Base-by-base conservation (phyloP, 2,888 invertebrate genomes). In the Brachynemurus nebulosus region DNA sequence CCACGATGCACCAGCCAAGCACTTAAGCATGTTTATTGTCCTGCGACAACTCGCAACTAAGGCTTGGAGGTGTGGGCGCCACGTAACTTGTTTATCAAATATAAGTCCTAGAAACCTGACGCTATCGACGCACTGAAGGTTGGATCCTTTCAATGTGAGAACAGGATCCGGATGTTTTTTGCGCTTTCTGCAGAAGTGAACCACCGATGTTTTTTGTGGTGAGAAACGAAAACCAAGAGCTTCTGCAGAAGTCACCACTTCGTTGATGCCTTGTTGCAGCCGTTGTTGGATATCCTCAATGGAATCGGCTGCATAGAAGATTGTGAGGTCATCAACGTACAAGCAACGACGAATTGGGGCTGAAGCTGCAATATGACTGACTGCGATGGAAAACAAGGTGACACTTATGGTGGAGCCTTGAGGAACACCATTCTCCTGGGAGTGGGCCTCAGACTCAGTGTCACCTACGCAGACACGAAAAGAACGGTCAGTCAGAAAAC, bases 321-420 rank as follows among this genome's bases (percentile, higher is more conserved):
- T 25, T 1, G 45, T 46, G 4, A 51, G 16, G 18, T 52, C 52
- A 11, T 52, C 50, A 2, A 43, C 52, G 21, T 45, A 47, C 6
- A 46, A 19, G 23, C 43, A 40, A 25, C 33, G 25, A 2, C 44
- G 43, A 8, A 48, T 14, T 5, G 39, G 6, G 12, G 45, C 39
- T n/a, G 12, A 11, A 8, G 6, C 27, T 2, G 37, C 25, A 8
- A 46, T 40, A 2, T 46, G 44, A 25, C 50, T 50, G 9, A 50
- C 46, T 9, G 44, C 48, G 18, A 49, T 44, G 21, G 48, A 0
- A n/a, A n/a, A n/a, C n/a, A n/a, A n/a, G n/a, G n/a, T n/a, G n/a
- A n/a, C n/a, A n/a, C n/a, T n/a, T n/a, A 48, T 23, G 12, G 47
- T 40, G 2, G 47, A 45, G 1, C 48, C 48, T 40, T 50, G 46